A percentile compares a stretch with the other conserved stretches of the same genome.
Conservation (phyloP, 2,888 invertebrate species). For the Brenthis daphne region DNA sequence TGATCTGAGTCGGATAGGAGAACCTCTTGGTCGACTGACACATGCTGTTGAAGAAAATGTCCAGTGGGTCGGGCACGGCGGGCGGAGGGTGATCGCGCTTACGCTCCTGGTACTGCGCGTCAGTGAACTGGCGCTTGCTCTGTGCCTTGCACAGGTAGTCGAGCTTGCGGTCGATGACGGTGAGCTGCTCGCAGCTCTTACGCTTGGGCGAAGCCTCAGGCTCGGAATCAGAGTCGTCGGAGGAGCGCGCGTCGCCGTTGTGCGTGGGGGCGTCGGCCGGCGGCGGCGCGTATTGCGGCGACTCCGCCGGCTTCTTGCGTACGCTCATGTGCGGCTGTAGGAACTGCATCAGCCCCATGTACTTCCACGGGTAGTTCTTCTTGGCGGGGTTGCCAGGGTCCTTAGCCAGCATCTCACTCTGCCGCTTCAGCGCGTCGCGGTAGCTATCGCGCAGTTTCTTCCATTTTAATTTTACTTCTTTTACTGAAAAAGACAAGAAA, state of each 20-base stretch:
- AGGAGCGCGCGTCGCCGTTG: conserved; percentile 40
- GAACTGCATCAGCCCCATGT: conserved; percentile 72
- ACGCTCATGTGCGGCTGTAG: conserved; percentile 75
- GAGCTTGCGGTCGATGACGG: conserved; percentile 60
- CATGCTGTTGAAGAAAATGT: conserved; percentile 76
- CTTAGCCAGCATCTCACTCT: conserved; percentile 64
- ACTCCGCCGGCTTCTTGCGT: conserved; percentile 61
- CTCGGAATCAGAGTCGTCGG: conserved; percentile 49
- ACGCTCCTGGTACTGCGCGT: conserved; percentile 40
- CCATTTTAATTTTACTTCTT: conserved; percentile 75
- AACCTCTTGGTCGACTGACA: conserved; percentile 73
- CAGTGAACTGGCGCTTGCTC: conserved; percentile 48
- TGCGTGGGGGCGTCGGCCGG: conserved; percentile 32
- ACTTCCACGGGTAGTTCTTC: conserved; percentile 71
- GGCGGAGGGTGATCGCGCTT: conserved; percentile 40
- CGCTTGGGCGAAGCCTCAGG: conserved; percentile 52
- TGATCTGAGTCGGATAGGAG: conserved; percentile 69
- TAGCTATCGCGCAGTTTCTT: conserved; percentile 76
- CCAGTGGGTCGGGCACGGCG: conserved; percentile 43
- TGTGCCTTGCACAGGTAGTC: conserved; percentile 60
- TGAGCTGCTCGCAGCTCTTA: conserved; percentile 52
- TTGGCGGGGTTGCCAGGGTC: conserved; percentile 53
- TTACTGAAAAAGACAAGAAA: conserved; percentile 55
- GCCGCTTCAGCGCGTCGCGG: conserved; percentile 73
- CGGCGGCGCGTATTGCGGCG: conserved; percentile 45